Conservation (phyloP, 1,140 invertebrate species). For the Saccostrea glomerata region DNA sequence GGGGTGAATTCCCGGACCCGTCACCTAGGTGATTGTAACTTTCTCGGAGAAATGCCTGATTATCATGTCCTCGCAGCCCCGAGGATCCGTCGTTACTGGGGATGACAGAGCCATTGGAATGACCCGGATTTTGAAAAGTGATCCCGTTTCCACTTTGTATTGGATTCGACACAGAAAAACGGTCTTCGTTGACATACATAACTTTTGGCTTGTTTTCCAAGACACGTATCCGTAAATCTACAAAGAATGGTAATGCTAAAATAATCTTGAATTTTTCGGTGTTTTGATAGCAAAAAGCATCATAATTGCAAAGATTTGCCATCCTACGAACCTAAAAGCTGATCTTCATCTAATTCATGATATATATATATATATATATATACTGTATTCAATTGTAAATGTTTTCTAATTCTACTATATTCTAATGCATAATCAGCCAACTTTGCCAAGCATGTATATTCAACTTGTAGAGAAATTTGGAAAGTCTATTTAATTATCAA, state of each 20-base stretch:
- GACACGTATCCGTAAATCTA: conserved; percentile 10
- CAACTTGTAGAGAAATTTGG: too few relatives aligned
- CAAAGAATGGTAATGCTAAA: background rate
- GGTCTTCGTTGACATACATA: conserved; percentile 10
- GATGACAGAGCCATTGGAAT: background rate
- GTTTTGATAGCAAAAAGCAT: too few relatives aligned
- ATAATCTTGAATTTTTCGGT: too few relatives aligned
- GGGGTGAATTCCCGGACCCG: background rate
- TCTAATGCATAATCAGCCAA: too few relatives aligned
- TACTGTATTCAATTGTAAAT: too few relatives aligned
- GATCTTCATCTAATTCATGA: too few relatives aligned
- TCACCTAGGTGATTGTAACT: conserved; percentile 9
- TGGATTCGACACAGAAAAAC: background rate
- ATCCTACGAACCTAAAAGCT: too few relatives aligned
- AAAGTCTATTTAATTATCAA: too few relatives aligned
- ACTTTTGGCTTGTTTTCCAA: conserved; percentile 34
- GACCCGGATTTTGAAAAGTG: background rate
- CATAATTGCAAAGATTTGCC: too few relatives aligned
- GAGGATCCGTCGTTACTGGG: background rate
- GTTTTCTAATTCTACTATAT: too few relatives aligned
- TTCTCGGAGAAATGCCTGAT: conserved; percentile 4
- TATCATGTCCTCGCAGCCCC: background rate
- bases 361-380: too few relatives aligned
- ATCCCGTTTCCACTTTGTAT: background rate
- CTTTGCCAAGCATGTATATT: too few relatives aligned